Evolutionary conservation across 2,113 vertebrate species (phyloP).

Genomic region (Pseudorasbora parva): DNA sequence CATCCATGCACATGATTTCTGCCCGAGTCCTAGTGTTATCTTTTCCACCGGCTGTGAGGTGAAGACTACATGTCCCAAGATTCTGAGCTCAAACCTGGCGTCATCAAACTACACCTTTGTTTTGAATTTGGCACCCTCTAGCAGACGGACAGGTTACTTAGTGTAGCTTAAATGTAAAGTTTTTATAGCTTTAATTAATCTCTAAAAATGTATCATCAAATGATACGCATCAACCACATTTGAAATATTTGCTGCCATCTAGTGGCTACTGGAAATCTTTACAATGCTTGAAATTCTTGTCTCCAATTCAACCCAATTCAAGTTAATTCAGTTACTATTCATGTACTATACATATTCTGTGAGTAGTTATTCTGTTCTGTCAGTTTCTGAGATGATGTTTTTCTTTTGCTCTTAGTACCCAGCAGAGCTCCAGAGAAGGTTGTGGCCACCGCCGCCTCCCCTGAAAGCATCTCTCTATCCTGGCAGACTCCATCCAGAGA

Average conservation of each 20-base stretch:
- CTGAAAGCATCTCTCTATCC: conserved; percentile 94
- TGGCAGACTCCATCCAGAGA: conserved; percentile 94
- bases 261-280: conserved; percentile 58
- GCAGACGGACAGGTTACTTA: too few relatives aligned
- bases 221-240: neutral
- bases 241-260: conserved; percentile 59
- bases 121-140: too few relatives aligned
- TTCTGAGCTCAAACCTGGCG: too few relatives aligned
- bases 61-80: too few relatives aligned
- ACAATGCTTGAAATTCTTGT: neutral
- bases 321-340: neutral
- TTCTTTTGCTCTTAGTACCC: conserved; percentile 79
- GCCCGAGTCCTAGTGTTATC: too few relatives aligned
- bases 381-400: neutral
- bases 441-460: conserved; percentile 89
- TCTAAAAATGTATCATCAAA: neutral
- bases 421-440: conserved; percentile 96
- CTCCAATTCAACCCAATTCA: neutral
- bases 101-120: too few relatives aligned
- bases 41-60: too few relatives aligned
- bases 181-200: neutral
- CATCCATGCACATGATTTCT: too few relatives aligned
- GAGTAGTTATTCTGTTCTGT: neutral
- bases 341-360: neutral
- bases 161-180: neutral